A percentile compares a stretch with the other conserved stretches of the same genome.
phyloP scores from a whole-genome alignment of 1,140 invertebrate species.

The Diachasma alloeum region DNA sequence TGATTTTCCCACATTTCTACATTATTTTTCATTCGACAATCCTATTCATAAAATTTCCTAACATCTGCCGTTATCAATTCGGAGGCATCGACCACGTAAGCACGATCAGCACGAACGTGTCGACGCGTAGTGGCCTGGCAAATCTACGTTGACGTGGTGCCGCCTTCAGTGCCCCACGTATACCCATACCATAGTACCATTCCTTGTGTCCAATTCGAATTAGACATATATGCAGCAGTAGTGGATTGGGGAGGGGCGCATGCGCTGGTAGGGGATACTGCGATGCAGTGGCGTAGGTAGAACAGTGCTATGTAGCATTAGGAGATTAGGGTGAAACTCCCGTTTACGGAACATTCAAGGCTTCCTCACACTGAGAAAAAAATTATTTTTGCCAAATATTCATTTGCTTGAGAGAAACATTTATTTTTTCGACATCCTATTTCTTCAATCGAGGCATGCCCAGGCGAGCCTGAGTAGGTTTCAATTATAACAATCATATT shows the following conservation, averaged over 20 bases:
- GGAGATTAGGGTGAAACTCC: too few species aligned
- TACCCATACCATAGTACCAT: background rate
- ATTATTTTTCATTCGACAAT: background rate
- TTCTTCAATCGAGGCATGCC: too few species aligned
- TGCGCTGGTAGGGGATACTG: background rate
- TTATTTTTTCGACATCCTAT: too few species aligned
- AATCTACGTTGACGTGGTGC: conserved; percentile 25
- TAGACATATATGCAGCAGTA: background rate
- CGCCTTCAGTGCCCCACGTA: conserved; percentile 17
- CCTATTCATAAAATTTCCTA: background rate
- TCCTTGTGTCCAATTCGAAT: background rate
- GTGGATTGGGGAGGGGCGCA: background rate
- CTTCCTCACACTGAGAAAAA: too few species aligned
- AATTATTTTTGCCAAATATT: too few species aligned
- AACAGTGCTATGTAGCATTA: background rate
- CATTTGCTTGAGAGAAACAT: too few species aligned
- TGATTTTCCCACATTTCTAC: background rate
- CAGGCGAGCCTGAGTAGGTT: too few species aligned
- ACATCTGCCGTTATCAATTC: background rate
- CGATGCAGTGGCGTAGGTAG: background rate
- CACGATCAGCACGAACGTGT: conserved; percentile 11
- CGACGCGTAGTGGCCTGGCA: conserved; percentile 3
- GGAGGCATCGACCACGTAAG: conserved; percentile 13
- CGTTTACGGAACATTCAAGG: too few species aligned
- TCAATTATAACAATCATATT: too few species aligned